Evolutionary conservation across 2,113 vertebrate genomes (phyloP).

Genomic region (Egretta garzetta): DNA sequence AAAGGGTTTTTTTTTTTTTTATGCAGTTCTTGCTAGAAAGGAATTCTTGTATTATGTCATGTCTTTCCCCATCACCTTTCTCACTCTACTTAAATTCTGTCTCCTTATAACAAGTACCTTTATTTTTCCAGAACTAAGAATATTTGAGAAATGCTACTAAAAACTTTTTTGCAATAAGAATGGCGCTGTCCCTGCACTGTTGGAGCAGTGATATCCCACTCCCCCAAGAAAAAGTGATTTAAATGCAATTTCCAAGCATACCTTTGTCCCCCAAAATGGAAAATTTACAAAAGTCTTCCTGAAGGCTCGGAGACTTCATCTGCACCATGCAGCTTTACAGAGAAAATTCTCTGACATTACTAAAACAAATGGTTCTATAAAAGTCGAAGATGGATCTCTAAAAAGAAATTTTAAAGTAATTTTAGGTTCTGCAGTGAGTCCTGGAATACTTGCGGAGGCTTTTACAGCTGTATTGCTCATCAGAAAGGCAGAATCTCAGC

Average conservation of each 20-base stretch:
- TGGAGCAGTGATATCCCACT: background rate
- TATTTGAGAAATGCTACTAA: background rate
- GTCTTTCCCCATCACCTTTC: background rate
- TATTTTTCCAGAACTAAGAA: background rate
- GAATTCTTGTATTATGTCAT: background rate
- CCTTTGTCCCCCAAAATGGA: background rate
- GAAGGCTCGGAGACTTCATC: background rate
- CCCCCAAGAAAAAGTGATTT: background rate
- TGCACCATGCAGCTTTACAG: background rate
- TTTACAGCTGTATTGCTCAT: background rate
- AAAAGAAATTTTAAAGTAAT: constrained; percentile 2
- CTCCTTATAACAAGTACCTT: background rate
- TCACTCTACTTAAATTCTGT: background rate
- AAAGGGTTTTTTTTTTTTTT: background rate
- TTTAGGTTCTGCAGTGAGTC: background rate
- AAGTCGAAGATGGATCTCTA: background rate
- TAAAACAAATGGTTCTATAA: background rate
- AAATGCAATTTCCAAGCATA: background rate
- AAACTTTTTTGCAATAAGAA: background rate
- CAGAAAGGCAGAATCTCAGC: background rate
- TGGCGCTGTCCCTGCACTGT: background rate
- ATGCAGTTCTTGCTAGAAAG: background rate
- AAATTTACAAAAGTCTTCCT: background rate
- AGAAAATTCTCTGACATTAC: background rate
- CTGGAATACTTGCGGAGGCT: background rate